Conservation (phyloP, 2,797 vertebrate species). For the Sebastes goodei region DNA sequence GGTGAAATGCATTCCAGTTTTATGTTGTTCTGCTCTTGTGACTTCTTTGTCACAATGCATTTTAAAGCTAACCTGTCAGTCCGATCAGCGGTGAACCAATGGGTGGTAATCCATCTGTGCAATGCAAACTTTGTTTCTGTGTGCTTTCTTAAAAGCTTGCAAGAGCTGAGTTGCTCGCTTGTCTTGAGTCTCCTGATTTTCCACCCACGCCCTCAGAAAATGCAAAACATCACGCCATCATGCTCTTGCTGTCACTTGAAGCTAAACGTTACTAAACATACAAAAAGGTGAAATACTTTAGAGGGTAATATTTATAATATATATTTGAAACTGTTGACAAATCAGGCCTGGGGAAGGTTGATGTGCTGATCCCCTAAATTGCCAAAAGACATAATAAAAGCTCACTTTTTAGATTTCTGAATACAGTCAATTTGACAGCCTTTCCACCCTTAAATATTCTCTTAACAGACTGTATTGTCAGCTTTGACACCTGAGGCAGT, state of each 20-base stretch:
- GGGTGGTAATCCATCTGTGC: background rate
- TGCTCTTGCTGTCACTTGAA: background rate
- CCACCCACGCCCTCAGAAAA: background rate
- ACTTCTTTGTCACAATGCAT: background rate
- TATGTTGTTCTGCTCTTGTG: background rate
- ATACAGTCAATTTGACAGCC: background rate
- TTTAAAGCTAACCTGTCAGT: background rate
- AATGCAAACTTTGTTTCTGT: background rate
- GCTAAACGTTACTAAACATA: background rate
- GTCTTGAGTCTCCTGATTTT: constrained; percentile 19
- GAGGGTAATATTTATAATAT: background rate
- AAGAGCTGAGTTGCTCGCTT: background rate
- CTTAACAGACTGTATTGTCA: background rate
- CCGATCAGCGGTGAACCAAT: background rate
- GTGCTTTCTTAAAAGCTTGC: background rate
- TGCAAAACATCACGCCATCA: background rate
- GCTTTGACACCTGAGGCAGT: background rate
- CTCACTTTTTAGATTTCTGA: background rate
- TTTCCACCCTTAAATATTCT: background rate
- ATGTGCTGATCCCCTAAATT: background rate
- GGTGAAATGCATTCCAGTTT: background rate
- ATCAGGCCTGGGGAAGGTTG: background rate
- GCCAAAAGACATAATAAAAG: background rate
- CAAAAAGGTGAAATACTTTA: background rate
- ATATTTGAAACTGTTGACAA: background rate